Conservation (phyloP, 2,113 vertebrate genomes). For the Tricholaema leucomelas region DNA sequence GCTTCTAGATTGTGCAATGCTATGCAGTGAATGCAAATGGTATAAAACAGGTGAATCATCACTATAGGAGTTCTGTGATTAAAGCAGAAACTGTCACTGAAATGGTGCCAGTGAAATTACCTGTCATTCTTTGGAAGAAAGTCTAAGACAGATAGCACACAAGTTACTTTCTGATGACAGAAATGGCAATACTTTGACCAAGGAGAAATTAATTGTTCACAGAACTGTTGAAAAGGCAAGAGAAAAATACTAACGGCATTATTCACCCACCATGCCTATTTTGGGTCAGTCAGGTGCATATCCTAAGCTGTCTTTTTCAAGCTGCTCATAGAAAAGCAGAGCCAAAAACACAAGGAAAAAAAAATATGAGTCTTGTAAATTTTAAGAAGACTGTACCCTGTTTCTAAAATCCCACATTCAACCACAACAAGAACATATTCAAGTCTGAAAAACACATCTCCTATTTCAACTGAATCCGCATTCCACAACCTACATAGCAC, state of each 20-base stretch:
- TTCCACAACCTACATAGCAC: neutral
- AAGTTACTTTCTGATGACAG: conserved; percentile 45
- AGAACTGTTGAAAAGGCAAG: conserved; percentile 6
- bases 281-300: neutral
- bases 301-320: neutral
- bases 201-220: neutral
- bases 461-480: neutral
- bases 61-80: neutral
- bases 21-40: neutral
- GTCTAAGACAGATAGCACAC: neutral
- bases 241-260: conserved; percentile 13
- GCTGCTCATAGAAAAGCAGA: neutral
- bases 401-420: neutral
- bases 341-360: neutral
- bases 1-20: neutral
- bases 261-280: neutral
- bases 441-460: neutral
- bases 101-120: conserved; percentile 39
- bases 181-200: conserved; percentile 29
- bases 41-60: conserved; percentile 40
- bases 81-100: conserved; percentile 33
- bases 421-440: neutral
- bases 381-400: accelerated
- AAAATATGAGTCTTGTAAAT: neutral
- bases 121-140: conserved; percentile 39